Base-by-base conservation (phyloP, 1,140 invertebrate genomes). In the Procambarus clarkii region DNA sequence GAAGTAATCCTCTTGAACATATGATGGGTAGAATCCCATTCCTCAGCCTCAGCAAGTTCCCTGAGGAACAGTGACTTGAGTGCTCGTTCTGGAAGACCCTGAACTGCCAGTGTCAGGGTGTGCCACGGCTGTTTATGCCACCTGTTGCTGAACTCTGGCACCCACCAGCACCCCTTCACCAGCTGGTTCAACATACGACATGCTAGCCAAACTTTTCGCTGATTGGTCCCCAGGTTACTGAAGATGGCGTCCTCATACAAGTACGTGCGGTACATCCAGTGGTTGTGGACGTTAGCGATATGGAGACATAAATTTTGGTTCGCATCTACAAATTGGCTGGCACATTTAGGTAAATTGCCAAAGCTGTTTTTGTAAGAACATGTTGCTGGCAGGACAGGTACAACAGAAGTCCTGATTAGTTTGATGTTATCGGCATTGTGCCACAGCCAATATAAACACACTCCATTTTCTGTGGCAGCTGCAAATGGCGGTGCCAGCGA, bases 401-500 rank as follows among this genome's bases (percentile, higher is more conserved):
- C 50, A 45, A 79, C 50, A 18, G 8, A 34, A 48, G 44, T 79
- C 24, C 45, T 46, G 21, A 79, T 2, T 15, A 79, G 78, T 24
- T 48, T 48, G 3, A 79, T 79, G 3, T 79, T 46, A 46, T 1
- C 45, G 18, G 21, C 50, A n/a, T 3, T 79, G 3, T 21, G 4
- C 50, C 45, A 48, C 45, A 79, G 21, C 78, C 78, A 79, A 45
- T 48, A 48, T 7, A 79, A 18, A 79, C 34, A 79, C 78, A 48
- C 78, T 11, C 78, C 78, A 15, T 48, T 50, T 11, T 18, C 45
- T 48, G 78, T 50, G 13, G 18, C 18, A 8, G 18, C 48, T 9
- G 15, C 46, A 45, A 79, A 79, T 21, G 78, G 78, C 1, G 78
- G 78, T 45, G 50, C 78, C 24, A 79, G 78, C 8, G 78, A 79